Percentiles rank a stretch among this genome's conserved stretches.
These are phyloP conservation scores for Dipodomys ordii DNA, from an alignment of 2,113 vertebrate genomes.

Conservation along the genomic window DNA sequence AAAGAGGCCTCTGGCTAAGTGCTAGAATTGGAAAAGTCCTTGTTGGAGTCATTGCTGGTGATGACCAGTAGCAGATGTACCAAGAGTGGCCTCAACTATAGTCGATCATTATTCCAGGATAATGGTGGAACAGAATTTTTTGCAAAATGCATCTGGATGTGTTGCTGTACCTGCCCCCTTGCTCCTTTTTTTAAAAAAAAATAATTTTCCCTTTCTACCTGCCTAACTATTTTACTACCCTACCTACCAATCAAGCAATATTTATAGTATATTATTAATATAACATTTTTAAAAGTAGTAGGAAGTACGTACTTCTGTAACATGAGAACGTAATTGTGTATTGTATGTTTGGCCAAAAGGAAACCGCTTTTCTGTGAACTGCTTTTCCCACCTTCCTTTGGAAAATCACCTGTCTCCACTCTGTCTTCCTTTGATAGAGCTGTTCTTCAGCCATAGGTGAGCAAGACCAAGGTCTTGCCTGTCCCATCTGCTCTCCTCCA, in stretches of 20 bases:
- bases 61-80: no score
- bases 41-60: no score
- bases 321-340: background rate
- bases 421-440: background rate
- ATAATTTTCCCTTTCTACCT: background rate
- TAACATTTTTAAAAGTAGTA: background rate
- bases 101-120: no score
- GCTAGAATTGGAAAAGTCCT: no score
- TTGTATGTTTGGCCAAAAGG: background rate
- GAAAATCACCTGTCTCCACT: background rate
- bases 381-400: background rate
- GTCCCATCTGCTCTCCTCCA: background rate
- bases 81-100: no score
- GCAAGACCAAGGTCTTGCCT: background rate
- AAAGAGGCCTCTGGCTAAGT: no score
- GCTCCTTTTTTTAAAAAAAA: no score
- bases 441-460: background rate
- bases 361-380: background rate
- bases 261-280: background rate
- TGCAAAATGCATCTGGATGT: no score
- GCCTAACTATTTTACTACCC: background rate
- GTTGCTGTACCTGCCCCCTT: no score
- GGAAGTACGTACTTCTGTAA: background rate
- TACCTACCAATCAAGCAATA: background rate
- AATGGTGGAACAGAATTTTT: no score